A percentile compares a stretch with the other conserved stretches of the same genome.
These are phyloP conservation scores for Sphyrna mokarran DNA, from an alignment of 2,113 vertebrate species.

Conservation along the genomic window DNA sequence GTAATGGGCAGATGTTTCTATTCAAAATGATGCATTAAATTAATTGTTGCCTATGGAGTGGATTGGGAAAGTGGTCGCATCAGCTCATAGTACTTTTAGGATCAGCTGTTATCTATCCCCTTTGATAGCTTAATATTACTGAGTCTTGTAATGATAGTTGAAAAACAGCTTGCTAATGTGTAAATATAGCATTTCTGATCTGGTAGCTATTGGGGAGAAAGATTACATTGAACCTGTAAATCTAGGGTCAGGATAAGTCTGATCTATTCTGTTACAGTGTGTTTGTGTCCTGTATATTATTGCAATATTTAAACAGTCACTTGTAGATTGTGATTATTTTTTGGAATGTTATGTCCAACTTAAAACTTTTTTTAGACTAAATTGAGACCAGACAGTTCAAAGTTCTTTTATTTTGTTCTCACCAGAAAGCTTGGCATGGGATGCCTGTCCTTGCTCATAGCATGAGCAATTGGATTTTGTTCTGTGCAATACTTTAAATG, in stretches of 20 bases:
- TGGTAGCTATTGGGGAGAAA: no score
- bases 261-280: no score
- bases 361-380: background rate
- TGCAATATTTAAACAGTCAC: background rate
- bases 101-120: background rate
- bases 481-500: background rate
- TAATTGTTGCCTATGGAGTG: background rate
- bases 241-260: background rate
- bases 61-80: background rate
- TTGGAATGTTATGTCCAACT: background rate
- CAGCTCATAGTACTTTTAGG: background rate
- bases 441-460: background rate
- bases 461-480: slow-evolving; percentile 21
- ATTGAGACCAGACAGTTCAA: no score
- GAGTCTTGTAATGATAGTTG: background rate
- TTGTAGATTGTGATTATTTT: background rate
- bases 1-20: background rate
- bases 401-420: background rate
- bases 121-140: background rate
- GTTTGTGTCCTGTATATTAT: background rate
- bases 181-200: background rate
- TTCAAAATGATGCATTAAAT: background rate
- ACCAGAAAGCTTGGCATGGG: background rate
- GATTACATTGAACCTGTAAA: background rate
- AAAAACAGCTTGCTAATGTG: background rate